Percentiles rank a stretch among this genome's conserved stretches.
Conservation (phyloP, 2,888 invertebrate species). For the Meiosimyza platycephala region DNA sequence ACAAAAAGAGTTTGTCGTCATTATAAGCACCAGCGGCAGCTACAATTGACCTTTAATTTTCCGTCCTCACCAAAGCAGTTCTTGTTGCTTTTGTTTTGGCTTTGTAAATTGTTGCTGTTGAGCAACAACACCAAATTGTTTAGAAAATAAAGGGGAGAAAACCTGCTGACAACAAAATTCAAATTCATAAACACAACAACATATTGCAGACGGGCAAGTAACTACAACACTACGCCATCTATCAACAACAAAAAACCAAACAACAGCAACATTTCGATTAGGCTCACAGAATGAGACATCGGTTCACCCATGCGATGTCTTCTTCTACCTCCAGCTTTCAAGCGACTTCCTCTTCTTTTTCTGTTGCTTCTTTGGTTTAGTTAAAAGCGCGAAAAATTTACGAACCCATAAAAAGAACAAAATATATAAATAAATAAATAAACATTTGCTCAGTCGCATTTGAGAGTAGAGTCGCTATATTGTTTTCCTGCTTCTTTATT, state of each 20-base stretch:
- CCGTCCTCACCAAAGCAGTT: neutral
- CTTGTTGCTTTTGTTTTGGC: constrained; percentile 1
- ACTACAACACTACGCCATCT: constrained; percentile 43
- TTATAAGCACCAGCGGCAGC: constrained; percentile 2
- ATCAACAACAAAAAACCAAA: constrained; percentile 66
- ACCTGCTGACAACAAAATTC: neutral
- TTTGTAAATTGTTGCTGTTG: neutral
- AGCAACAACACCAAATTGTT: neutral
- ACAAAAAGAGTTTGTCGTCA: constrained; percentile 21
- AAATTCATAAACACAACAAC: too few species aligned
- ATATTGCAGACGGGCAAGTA: too few species aligned
- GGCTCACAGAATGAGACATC: constrained; percentile 54
- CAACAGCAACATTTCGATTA: constrained; percentile 66
- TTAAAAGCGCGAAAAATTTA: constrained; percentile 18
- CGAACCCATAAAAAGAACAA: neutral
- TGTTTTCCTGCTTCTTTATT: constrained; percentile 44
- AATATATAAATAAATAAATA: too few species aligned
- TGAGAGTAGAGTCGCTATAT: constrained; percentile 30
- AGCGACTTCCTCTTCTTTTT: neutral
- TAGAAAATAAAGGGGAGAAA: neutral
- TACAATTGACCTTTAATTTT: constrained; percentile 4
- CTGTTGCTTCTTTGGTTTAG: too few species aligned
- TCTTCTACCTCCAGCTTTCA: neutral
- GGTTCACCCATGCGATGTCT: neutral
- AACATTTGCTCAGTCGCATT: too few species aligned